Base-by-base conservation (phyloP, 2,113 vertebrate genomes). In the Triplophysa dalaica region DNA sequence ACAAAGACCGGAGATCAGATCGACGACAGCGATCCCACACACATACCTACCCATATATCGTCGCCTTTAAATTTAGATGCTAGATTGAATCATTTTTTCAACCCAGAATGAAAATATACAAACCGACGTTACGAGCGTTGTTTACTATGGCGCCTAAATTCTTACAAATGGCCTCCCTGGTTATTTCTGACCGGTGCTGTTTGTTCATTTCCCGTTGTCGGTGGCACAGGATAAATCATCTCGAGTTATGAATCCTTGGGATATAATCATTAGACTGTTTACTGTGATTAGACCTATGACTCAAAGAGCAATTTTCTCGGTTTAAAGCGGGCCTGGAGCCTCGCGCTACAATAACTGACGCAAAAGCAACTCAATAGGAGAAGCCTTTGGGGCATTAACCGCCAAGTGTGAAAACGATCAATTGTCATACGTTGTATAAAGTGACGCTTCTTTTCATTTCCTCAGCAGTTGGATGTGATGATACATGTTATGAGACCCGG, bases 151-250 rank as follows among this genome's bases (percentile, higher is more conserved):
- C 70, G 45, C n/a, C 70, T 74, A 74, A 58, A 58, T 43, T 74
- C 70, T 24, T 61, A 74, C 70, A 61, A 74, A 74, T 74, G 13
- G n/a, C 21, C n/a, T 61, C 14, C 3, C 16, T 74, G 29, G 56
- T 74, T 74, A 74, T 74, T 74, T 74, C 33, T 45, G 70, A 74
- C 56, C 0, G 21, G n/a, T n/a, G 8, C 21, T 74, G 70, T 74
- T 63, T 45, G 70, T 74, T 74, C 13, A 61, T 74, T 74, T 74
- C 56, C 26, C 38, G 50, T 60, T 41, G 70, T 58, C 33, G 19
- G 50, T 60, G 54, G 16, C 70, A 60, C 17, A 2, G 33, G 33
- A 29, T 60, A 60, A 60, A 73, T 73, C 70, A 73, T 60, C 17
- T 1, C n/a, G 2, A 29, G 54, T 73, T 60, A 73, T 73, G 54